Base-by-base conservation (phyloP, 2,113 vertebrate species). In the Oreochromis niloticus region DNA sequence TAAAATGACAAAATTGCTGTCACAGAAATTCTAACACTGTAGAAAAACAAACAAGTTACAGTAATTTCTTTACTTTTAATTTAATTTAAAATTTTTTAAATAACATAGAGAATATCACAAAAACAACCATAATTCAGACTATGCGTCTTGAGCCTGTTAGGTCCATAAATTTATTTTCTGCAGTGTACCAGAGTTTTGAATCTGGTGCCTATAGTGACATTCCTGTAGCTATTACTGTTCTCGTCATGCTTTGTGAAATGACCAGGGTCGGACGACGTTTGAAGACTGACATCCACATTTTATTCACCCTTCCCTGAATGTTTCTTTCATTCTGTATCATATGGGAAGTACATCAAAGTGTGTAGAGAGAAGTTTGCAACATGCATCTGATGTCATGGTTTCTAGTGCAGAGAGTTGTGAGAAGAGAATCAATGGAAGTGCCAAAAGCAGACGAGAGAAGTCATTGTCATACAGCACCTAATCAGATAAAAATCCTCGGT, bases 121-220 rank as follows among this genome's bases (percentile, higher is more conserved):
- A 73, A 73, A 43, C 2, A 0, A 27, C 39, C 41, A 17, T 17
- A 10, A 27, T 73, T 0, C 14, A 46, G 13, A 46, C 39, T 41
- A 10, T 19, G 14, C 1, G 0, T 24, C 11, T 48, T 1, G 2
- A 27, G 68, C 24, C 68, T 75, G 24, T 7, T 0, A 1, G 68
- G 24, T 48, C 41, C 68, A 48, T 30, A 48, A 16, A 30, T 75
- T 2, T 48, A 0, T 48, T 27, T 27, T 43, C 36, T 75, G 22
- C 41, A 75, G 13, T 2, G 13, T 55, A 55, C 54, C n/a, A 6
- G 54, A 48, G 68, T 27, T 46, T 46, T 46, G 41, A 1, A 73
- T 73, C n/a, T 16, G 43, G 22, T 48, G 41, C 14, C 22, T 73
- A 22, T 43, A 2, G 41, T 24, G 12, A 71, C 3, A 1, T 36